Conservation (phyloP, 2,888 invertebrate species). For the Heteromurus nitidus region DNA sequence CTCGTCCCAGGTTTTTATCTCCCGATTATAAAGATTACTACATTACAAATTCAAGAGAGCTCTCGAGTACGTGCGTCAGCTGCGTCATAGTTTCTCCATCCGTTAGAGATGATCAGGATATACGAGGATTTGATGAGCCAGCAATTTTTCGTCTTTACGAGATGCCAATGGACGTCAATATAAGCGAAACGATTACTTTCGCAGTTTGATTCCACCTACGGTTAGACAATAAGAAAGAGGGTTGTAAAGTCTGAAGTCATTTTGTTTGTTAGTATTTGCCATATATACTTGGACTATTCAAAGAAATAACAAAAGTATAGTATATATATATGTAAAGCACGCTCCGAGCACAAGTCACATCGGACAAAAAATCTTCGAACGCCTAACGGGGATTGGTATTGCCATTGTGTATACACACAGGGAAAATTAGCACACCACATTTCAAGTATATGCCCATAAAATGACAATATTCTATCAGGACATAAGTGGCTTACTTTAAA, state of each 20-base stretch:
- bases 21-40: no score
- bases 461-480: no score
- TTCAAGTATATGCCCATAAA: background rate
- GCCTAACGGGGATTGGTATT: constrained; percentile 12
- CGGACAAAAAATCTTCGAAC: constrained; percentile 7
- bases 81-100: no score
- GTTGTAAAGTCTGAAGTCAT: background rate
- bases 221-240: background rate
- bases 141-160: background rate
- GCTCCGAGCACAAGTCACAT: background rate
- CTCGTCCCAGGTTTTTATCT: no score
- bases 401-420: background rate
- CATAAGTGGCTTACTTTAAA: no score
- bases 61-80: no score
- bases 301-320: background rate
- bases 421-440: constrained; percentile 1
- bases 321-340: background rate
- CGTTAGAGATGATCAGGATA: no score
- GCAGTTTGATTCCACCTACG: constrained; percentile 29
- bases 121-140: no score
- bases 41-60: no score
- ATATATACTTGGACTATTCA: background rate
- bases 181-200: background rate
- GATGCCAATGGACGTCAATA: constrained; percentile 20
- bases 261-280: background rate